Evolutionary conservation across 2,797 vertebrate genomes (phyloP).

Genomic region (Nyctalus aviator): DNA sequence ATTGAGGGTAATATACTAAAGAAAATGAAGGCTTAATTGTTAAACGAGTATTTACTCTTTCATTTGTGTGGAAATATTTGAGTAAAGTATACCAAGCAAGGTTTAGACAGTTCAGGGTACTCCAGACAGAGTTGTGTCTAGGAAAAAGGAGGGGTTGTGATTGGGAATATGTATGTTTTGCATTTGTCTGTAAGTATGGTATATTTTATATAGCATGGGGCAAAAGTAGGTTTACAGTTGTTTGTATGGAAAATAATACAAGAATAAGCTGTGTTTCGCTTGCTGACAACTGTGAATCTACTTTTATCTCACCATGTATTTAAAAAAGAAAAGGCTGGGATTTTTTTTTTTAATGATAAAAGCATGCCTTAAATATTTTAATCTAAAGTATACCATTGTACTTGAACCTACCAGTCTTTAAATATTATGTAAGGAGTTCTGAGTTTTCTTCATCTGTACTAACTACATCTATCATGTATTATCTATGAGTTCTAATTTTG

Average conservation of each 20-base stretch:
- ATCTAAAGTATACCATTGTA: conserved; percentile 2
- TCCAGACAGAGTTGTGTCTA: neutral
- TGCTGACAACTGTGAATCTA: neutral
- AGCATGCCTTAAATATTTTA: conserved; percentile 19
- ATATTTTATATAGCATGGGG: neutral
- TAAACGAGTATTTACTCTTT: neutral
- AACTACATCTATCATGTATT: neutral
- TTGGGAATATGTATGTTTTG: neutral
- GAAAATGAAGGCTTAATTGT: neutral
- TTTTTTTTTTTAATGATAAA: conserved; percentile 2
- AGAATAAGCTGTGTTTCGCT: neutral
- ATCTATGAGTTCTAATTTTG: neutral
- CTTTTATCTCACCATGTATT: neutral
- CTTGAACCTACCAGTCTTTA: neutral
- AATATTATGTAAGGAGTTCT: neutral
- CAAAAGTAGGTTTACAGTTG: neutral
- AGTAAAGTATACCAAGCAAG: neutral
- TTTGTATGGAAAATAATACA: neutral
- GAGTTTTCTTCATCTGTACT: neutral
- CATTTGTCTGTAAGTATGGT: neutral
- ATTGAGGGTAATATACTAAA: neutral
- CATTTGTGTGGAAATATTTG: conserved; percentile 11
- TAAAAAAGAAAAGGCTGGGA: neutral
- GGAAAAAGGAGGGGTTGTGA: neutral
- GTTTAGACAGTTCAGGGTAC: neutral